A percentile compares a stretch with the other conserved stretches of the same genome.
These are phyloP conservation scores for Camelus bactrianus DNA, from an alignment of 2,113 vertebrate species.

Conservation along the genomic window DNA sequence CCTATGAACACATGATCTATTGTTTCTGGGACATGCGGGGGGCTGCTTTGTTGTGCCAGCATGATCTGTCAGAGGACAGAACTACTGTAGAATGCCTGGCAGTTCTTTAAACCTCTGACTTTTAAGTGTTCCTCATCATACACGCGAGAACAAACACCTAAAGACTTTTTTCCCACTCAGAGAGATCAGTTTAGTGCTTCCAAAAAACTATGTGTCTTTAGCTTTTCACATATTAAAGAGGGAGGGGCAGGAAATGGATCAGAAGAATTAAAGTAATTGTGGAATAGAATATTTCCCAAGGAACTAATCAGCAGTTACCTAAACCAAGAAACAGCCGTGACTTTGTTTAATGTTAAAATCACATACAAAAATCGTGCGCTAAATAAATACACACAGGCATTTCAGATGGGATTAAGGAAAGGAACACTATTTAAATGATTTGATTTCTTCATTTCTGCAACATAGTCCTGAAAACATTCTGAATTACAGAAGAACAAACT, in stretches of 20 bases:
- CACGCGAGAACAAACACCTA: not conserved
- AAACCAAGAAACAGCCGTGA: slow-evolving; percentile 65
- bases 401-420: slow-evolving; percentile 5
- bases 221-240: slow-evolving; percentile 54
- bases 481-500: slow-evolving; percentile 34
- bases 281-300: slow-evolving; percentile 55
- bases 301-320: slow-evolving; percentile 55
- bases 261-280: slow-evolving; percentile 62
- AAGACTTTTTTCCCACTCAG: not conserved
- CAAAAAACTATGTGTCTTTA: not conserved
- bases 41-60: not conserved
- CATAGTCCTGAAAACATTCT: slow-evolving; percentile 12
- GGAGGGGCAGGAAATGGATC: slow-evolving; percentile 60
- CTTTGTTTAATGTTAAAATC: slow-evolving; percentile 59
- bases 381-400: slow-evolving; percentile 27
- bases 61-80: not conserved
- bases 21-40: not conserved
- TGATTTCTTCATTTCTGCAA: slow-evolving; percentile 5
- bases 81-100: not conserved
- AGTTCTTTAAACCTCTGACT: not conserved
- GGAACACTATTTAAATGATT: slow-evolving; percentile 37
- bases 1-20: not conserved
- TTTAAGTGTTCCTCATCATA: not conserved
- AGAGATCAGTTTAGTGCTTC: slow-evolving; percentile 6
- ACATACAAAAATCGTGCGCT: slow-evolving; percentile 28